phyloP scores from a whole-genome alignment of 2,113 vertebrate genomes.

The Epinephelus moara region DNA sequence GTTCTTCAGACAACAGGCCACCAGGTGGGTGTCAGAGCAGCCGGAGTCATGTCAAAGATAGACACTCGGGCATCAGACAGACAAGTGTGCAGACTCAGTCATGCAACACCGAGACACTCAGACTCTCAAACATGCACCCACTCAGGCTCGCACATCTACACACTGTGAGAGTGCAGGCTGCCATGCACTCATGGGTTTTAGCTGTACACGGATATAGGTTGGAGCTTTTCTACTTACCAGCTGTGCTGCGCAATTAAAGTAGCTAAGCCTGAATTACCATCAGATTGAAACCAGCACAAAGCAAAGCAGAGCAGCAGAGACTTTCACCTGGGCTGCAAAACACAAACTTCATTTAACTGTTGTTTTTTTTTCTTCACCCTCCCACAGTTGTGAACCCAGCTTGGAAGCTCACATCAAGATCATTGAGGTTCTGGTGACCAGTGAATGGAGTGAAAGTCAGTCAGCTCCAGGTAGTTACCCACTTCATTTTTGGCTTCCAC shows the following conservation, averaged over 20 bases:
- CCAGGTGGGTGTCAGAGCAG: conserved; percentile 83
- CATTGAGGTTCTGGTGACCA: conserved; percentile 92
- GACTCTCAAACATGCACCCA: conserved; percentile 33
- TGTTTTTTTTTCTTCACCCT: background rate
- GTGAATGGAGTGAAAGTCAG: conserved; percentile 92
- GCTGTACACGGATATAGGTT: conserved; percentile 46
- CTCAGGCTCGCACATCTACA: background rate
- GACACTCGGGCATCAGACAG: conserved; percentile 44
- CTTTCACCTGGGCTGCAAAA: conserved; percentile 36
- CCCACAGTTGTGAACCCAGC: conserved; percentile 90
- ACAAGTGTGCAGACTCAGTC: conserved; percentile 38
- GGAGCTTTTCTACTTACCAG: conserved; percentile 67
- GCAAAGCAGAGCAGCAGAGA: conserved; percentile 11
- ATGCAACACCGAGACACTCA: conserved; percentile 37
- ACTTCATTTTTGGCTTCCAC: background rate
- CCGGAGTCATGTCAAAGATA: conserved; percentile 30
- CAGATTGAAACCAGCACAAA: conserved; percentile 44
- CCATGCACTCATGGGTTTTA: conserved; percentile 43
- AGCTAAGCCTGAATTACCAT: conserved; percentile 61
- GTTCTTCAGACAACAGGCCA: conserved; percentile 90
- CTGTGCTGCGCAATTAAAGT: conserved; percentile 64
- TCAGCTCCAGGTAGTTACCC: conserved; percentile 92
- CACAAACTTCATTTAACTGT: conserved; percentile 23
- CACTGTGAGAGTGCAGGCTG: conserved; percentile 14
- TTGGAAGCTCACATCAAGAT: conserved; percentile 91